Conservation (phyloP, 2,888 invertebrate species). For the Quadriops clusia region DNA sequence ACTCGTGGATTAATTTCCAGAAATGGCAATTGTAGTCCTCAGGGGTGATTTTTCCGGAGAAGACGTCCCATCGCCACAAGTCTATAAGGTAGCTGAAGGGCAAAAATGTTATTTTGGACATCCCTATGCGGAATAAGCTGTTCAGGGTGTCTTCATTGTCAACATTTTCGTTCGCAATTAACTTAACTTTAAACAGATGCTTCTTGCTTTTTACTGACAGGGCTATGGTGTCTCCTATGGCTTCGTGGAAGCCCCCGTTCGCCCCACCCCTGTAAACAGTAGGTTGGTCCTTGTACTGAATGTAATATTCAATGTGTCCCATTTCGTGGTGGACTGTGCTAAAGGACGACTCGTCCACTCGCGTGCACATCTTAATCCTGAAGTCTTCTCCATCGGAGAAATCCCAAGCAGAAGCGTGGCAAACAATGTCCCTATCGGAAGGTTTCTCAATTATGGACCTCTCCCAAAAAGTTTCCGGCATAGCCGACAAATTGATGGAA, state of each 20-base stretch:
- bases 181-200: conserved; percentile 57
- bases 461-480: conserved; percentile 77
- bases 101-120: conserved; percentile 54
- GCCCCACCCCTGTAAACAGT: conserved; percentile 59
- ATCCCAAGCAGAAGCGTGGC: conserved; percentile 86
- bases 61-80: conserved; percentile 56
- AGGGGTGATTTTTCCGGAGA: conserved; percentile 46
- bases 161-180: conserved; percentile 46
- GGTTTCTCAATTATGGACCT: conserved; percentile 77
- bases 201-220: conserved; percentile 45
- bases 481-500: conserved; percentile 66
- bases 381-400: conserved; percentile 67
- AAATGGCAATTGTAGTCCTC: conserved; percentile 54
- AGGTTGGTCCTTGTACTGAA: conserved; percentile 64
- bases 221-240: conserved; percentile 48
- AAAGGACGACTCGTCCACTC: conserved; percentile 51
- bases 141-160: conserved; percentile 48
- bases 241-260: conserved; percentile 51
- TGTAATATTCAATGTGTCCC: conserved; percentile 68
- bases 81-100: conserved; percentile 61
- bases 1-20: conserved; percentile 35
- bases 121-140: conserved; percentile 52
- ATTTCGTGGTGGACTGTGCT: conserved; percentile 67
- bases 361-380: conserved; percentile 65
- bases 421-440: conserved; percentile 56